phyloP scores from a whole-genome alignment of 2,888 invertebrate genomes.

The Hybos culiciformis region DNA sequence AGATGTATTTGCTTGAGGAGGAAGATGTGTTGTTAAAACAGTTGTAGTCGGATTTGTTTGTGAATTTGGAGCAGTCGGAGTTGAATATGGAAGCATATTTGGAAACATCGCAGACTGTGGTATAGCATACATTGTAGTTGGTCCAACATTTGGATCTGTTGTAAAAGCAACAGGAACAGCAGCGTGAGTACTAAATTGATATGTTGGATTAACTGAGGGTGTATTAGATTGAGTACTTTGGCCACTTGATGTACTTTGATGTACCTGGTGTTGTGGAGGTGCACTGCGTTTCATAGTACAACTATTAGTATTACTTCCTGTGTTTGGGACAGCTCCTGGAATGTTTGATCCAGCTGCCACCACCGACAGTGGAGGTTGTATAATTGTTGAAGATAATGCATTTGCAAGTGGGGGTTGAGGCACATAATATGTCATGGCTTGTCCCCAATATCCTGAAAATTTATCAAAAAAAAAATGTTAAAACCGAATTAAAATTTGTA shows the following conservation, averaged over 20 bases:
- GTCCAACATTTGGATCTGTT: slow-evolving; percentile 19
- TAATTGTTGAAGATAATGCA: slow-evolving; percentile 26
- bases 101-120: slow-evolving; percentile 33
- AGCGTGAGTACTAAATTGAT: slow-evolving; percentile 16
- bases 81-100: slow-evolving; percentile 31
- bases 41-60: slow-evolving; percentile 20
- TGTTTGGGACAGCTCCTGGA: neutral
- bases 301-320: neutral
- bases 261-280: slow-evolving; percentile 18
- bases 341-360: slow-evolving; percentile 4
- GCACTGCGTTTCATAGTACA: slow-evolving; percentile 23
- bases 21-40: slow-evolving; percentile 23
- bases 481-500: neutral
- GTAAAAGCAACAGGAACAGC: slow-evolving; percentile 20
- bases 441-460: slow-evolving; percentile 27
- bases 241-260: slow-evolving; percentile 9
- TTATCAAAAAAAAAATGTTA: neutral
- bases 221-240: slow-evolving; percentile 16
- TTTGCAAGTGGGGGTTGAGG: slow-evolving; percentile 27
- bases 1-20: slow-evolving; percentile 27
- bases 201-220: slow-evolving; percentile 18
- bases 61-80: slow-evolving; percentile 11
- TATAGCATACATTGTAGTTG: slow-evolving; percentile 33
- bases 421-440: slow-evolving; percentile 35
- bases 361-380: slow-evolving; percentile 22